Base-by-base conservation (phyloP, 1,140 invertebrate genomes). In the Apis dorsata region DNA sequence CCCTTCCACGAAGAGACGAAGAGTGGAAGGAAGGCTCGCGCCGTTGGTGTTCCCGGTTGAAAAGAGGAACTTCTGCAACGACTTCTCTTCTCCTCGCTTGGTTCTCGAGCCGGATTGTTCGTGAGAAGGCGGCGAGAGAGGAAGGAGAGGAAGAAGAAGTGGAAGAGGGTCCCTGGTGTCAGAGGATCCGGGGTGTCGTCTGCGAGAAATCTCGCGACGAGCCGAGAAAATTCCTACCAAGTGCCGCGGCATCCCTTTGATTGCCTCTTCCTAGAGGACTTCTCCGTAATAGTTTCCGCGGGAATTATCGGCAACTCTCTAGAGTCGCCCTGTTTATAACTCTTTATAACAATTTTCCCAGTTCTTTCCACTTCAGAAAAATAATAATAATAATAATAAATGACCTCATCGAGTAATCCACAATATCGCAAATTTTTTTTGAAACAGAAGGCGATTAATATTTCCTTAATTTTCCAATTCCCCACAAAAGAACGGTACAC, bases 31-130 rank as follows among this genome's bases (percentile, higher is more conserved):
- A 88, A 81, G 86, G 85, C 85, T 85, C 86, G 87, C 86, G 83
- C 84, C 69, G 74, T 49, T 87, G 86, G 90, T 90, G 89, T 92
- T 91, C 88, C 91, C 86, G 89, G 21, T 49, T 91, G 89, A 92
- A 91, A 87, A 87, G 86, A 91, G 90, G 90, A 92, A 93, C 88
- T 93, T 85, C 77, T 89, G 86, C 72, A 75, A 65, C 79, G 76
- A 69, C 62, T 78, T 80, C 81, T 81, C 72, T 74, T 17, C 62
- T 59, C 65, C 63, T 24, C 57, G 9, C 62, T 75, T 24, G 12
- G 2, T 59, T 34, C 72, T 19, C 21, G 19, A 60, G 55, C 24
- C 24, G 71, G 60, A 87, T 87, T 86, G 81, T 81, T 75, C 55
- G 44, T 24, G 81, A 76, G 77, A 80, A 88, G 55, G 24, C 84